Evolutionary conservation across 2,113 vertebrate genomes (phyloP), one percentile per base, ranked within the genome.

Genomic region (Stegostoma tigrinum): DNA sequence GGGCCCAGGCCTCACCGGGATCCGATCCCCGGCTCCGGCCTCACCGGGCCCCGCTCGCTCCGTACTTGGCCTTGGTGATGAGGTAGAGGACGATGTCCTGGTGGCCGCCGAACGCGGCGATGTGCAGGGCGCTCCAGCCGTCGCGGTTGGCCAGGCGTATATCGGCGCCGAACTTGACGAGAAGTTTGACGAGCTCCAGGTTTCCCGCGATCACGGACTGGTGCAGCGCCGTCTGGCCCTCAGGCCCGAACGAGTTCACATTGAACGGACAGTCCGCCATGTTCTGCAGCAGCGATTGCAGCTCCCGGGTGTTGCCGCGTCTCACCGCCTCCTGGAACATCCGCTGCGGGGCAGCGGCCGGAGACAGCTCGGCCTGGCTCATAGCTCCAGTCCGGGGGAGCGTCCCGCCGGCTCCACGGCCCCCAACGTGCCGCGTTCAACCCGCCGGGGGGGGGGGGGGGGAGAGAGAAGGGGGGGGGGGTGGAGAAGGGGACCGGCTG

Each of bases 1-100:
- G 30, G 95, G 48, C 95, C 78, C 19, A 95, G 12, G 70, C 91
- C 21, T 72, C 95, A 42, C 95, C 2, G 67, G 1, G 3, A 96
- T 95, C 90, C 64, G 96, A 8, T 72, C 96, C 96, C 89, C 96
- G 96, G 97, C 96, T 96, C 96, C 34, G 95, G 96, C 96, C 96
- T 96, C 97, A 98, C 99, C 98, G 99, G 98, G 98, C 98, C 96
- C 98, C 97, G 42, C 98, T 98, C 96, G 98, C 98, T 4, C 99
- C 98, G 98, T 98, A 99, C 98, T 99, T 99, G 97, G 99, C 99
- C 98, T 99, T 99, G 97, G 99, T 99, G 98, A 99, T 99, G 98
- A 99, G 98, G 98, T 99, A 99, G 97, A 99, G 98, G 96, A 99
- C 99, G 98, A 99, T 99, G 98, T 99, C 99, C 97, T 99, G 99